These are phyloP conservation scores for Caenorhabditis uteleia DNA, from an alignment of 2,888 invertebrate genomes.

Conservation along the genomic window DNA sequence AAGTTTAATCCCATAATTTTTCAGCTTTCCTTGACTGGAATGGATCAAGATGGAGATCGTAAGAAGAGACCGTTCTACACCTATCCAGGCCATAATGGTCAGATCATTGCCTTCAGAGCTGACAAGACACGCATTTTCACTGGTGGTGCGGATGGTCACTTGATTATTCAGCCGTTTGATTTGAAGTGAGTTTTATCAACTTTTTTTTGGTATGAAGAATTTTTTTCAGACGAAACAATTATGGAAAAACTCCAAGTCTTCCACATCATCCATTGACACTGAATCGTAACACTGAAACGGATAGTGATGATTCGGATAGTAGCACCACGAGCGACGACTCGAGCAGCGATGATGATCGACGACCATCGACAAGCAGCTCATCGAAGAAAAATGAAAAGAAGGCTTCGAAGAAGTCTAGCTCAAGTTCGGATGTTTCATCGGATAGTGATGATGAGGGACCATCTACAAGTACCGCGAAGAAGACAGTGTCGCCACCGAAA, in stretches of 20 bases:
- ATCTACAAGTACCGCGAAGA: no score
- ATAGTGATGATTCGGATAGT: no score
- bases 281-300: no score
- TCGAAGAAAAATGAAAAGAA: background rate
- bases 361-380: no score
- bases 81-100: constrained; percentile 13
- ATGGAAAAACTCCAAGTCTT: no score
- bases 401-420: background rate
- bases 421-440: background rate
- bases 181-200: constrained; percentile 21
- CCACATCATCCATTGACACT: no score
- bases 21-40: constrained; percentile 16
- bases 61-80: constrained; percentile 1
- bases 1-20: background rate
- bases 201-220: no score
- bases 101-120: constrained; percentile 12
- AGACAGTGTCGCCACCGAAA: no score
- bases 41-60: constrained; percentile 15
- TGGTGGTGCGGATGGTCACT: constrained; percentile 45
- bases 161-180: constrained; percentile 29
- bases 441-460: no score
- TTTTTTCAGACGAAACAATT: no score
- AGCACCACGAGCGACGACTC: background rate
- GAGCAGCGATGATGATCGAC: background rate
- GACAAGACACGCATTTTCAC: constrained; percentile 24